phyloP scores from a whole-genome alignment of 2,797 vertebrate genomes.

The Lophotriccus pileatus region DNA sequence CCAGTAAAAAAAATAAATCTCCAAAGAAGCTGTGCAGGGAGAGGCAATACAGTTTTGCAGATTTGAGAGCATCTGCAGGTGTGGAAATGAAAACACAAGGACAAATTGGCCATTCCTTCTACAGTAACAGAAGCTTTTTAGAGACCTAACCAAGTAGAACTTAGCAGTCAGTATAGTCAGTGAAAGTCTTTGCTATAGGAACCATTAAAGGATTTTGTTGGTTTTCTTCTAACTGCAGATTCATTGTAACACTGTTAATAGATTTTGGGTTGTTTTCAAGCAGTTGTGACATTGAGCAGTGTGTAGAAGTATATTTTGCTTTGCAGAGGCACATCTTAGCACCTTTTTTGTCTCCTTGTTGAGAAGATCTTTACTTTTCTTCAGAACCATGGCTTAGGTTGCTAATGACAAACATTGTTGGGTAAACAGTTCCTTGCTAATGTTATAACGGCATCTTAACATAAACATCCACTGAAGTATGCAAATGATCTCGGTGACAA shows the following conservation, averaged over 20 bases:
- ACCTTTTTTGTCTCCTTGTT: background rate
- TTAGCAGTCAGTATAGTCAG: background rate
- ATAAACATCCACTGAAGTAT: slow-evolving; percentile 17
- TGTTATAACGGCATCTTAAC: background rate
- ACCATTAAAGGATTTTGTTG: background rate
- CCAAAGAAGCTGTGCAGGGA: background rate
- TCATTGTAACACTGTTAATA: background rate
- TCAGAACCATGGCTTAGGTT: background rate
- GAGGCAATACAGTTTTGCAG: background rate
- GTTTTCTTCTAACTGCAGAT: background rate
- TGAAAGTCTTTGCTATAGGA: background rate
- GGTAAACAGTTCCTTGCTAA: background rate
- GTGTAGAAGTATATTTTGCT: background rate
- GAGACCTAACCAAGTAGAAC: background rate
- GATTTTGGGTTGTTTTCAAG: background rate
- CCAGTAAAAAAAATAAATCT: background rate
- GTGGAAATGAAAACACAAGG: background rate
- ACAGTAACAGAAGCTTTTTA: background rate
- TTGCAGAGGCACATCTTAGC: background rate
- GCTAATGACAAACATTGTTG: background rate
- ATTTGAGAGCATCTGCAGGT: background rate
- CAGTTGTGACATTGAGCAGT: background rate
- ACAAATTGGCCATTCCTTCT: background rate
- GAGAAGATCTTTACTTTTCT: background rate
- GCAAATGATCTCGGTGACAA: background rate